Base-by-base conservation (phyloP, 2,888 invertebrate genomes). In the Mellilla xanthometata region DNA sequence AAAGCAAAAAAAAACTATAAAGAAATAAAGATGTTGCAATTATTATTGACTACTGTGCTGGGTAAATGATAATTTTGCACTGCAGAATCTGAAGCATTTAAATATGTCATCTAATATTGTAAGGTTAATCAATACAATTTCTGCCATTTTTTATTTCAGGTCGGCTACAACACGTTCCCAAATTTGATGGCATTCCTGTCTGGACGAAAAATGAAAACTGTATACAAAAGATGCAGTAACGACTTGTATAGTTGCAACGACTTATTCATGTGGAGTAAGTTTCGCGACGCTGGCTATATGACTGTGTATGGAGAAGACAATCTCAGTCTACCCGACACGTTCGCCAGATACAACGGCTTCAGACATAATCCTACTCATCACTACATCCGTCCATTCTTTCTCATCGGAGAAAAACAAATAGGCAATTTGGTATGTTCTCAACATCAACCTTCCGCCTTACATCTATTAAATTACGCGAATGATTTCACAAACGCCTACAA, bases 131-230 rank as follows among this genome's bases (percentile, higher is more conserved):
- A 19, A 19, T 19, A 19, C 6, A 1, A 19, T 5, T 19, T 19
- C 3, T 19, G 15, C n/a, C n/a, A n/a, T n/a, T 19, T 41, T 29
- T 48, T 30, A 32, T 68, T 75, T 54, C 67, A 95, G 91, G 92
- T 95, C 45, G 95, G 93, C 3, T 95, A 95, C 68, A 97, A 97
- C 65, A 97, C 97, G 0, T 96, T 94, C 73, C 96, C 97, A 0
- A 97, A 97, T 76, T 76, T 97, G 30, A 94, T 96, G 90, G 94
- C 96, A 0, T 81, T 96, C 30, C 80, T 95, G 12, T 93, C 94
- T 0, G 97, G 97, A 0, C 89, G 90, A 52, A 91, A 81, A 8
- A 81, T 91, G 8, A 81, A 90, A 28, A 57, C 71, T 1, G 67
- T 81, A 9, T 92, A 93, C 61, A 79, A 82, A 12, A 91, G 91